Evolutionary conservation across 2,113 vertebrate species (phyloP).

Genomic region (Bufo gargarizans): DNA sequence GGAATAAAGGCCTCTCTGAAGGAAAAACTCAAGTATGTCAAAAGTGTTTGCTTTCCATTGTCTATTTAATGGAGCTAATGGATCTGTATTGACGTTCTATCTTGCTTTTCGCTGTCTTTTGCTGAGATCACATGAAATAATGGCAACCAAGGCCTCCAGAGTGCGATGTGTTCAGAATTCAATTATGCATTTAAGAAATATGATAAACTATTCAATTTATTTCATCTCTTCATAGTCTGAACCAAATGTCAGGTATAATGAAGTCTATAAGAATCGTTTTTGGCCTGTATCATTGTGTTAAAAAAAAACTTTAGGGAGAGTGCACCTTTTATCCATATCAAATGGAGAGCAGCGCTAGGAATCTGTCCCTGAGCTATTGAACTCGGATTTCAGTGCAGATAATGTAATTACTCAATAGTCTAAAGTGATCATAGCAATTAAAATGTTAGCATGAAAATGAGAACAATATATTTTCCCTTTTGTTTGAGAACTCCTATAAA

Average conservation of each 20-base stretch:
- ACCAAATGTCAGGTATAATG: background rate
- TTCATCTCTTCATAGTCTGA: background rate
- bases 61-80: constrained; percentile 30
- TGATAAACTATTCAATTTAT: constrained; percentile 23
- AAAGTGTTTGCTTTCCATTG: constrained; percentile 44
- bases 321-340: constrained; percentile 4
- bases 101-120: constrained; percentile 28
- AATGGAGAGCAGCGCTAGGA: background rate
- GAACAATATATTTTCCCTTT: constrained; percentile 24
- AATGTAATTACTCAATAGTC: constrained; percentile 29
- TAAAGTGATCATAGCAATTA: constrained; percentile 36
- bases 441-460: constrained; percentile 14
- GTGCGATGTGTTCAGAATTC: constrained; percentile 43
- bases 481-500: constrained; percentile 14
- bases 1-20: constrained; percentile 6
- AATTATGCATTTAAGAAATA: constrained; percentile 44
- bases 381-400: constrained; percentile 1
- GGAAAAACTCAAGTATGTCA: background rate
- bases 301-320: background rate
- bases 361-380: constrained; percentile 33
- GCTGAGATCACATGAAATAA: constrained; percentile 44
- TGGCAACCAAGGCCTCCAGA: constrained; percentile 38
- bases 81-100: constrained; percentile 47
- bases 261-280: background rate
- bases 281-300: no score